phyloP scores from a whole-genome alignment of 2,888 invertebrate species.

The Caenorhabditis sp. region DNA sequence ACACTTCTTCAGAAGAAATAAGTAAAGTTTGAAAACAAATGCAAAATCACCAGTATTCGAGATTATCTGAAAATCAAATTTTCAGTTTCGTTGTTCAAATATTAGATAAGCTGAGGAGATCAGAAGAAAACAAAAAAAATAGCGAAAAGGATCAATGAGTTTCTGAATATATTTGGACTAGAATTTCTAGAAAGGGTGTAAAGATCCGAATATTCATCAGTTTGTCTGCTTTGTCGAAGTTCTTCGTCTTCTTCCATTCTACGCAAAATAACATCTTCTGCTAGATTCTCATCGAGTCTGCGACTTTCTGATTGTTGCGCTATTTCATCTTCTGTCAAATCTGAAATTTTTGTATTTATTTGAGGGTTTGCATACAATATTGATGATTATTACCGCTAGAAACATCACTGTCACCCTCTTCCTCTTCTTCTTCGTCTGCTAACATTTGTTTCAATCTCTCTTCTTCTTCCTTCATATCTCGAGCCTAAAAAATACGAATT shows the following conservation, averaged over 20 bases:
- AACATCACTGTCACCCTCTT: constrained; percentile 12
- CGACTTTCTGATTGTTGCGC: neutral
- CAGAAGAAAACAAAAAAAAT: neutral
- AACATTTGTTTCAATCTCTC: constrained; percentile 44
- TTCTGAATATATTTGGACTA: neutral
- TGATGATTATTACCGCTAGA: neutral
- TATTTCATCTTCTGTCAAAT: neutral
- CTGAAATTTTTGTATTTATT: neutral
- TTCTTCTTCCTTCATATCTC: constrained; percentile 50
- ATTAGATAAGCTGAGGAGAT: neutral
- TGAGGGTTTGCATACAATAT: too few relatives aligned
- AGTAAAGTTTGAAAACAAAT: neutral
- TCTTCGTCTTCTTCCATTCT: neutral
- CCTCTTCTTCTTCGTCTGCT: constrained; percentile 48
- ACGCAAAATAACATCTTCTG: neutral
- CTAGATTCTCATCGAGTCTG: neutral
- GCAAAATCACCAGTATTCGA: neutral
- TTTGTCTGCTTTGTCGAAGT: neutral
- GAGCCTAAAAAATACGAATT: neutral
- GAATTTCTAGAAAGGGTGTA: neutral
- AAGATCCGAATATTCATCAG: neutral
- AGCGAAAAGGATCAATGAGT: neutral
- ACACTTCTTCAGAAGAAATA: neutral
- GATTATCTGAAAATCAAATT: neutral
- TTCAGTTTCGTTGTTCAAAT: neutral